Percentiles rank a stretch among this genome's conserved stretches.
These are phyloP conservation scores for Scaptodrosophila lebanonensis DNA, from an alignment of 1,140 invertebrate genomes.

Conservation along the genomic window DNA sequence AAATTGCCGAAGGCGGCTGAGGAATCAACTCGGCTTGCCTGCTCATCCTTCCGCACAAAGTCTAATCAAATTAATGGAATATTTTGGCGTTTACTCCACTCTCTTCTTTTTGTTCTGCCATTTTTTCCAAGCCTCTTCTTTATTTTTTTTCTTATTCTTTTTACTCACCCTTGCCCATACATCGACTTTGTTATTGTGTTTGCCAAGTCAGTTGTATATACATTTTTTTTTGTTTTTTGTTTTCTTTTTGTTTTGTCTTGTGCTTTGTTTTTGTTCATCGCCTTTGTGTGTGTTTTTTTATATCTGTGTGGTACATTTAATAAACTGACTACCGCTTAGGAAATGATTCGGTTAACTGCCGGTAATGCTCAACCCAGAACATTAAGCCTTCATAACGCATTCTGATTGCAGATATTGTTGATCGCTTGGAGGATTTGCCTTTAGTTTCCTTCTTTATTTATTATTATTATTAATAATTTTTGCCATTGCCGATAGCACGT, in stretches of 20 bases:
- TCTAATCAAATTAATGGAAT: slow-evolving; percentile 74
- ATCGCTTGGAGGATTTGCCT: background rate
- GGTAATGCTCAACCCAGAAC: background rate
- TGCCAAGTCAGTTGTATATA: background rate
- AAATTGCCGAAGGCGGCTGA: slow-evolving; percentile 3
- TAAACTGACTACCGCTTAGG: slow-evolving; percentile 53
- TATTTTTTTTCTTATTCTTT: slow-evolving; percentile 7
- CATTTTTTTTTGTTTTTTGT: background rate
- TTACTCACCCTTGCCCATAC: background rate
- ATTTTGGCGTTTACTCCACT: slow-evolving; percentile 53
- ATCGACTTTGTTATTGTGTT: slow-evolving; percentile 3
- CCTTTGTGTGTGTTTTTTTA: background rate
- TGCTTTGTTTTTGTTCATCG: slow-evolving; percentile 31
- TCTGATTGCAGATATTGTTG: slow-evolving; percentile 31
- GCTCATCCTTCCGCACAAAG: slow-evolving; percentile 25
- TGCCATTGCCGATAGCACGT: background rate
- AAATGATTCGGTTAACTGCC: slow-evolving; percentile 45
- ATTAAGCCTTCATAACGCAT: slow-evolving; percentile 11
- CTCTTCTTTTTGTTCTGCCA: too few species aligned
- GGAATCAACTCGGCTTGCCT: slow-evolving; percentile 4
- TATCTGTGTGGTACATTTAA: slow-evolving; percentile 31
- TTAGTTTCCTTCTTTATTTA: background rate
- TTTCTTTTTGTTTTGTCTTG: slow-evolving; percentile 2
- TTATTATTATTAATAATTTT: background rate
- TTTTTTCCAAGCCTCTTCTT: too few species aligned